These are phyloP conservation scores for Urocitellus parryii DNA, from an alignment of 2,113 vertebrate species.

Conservation along the genomic window DNA sequence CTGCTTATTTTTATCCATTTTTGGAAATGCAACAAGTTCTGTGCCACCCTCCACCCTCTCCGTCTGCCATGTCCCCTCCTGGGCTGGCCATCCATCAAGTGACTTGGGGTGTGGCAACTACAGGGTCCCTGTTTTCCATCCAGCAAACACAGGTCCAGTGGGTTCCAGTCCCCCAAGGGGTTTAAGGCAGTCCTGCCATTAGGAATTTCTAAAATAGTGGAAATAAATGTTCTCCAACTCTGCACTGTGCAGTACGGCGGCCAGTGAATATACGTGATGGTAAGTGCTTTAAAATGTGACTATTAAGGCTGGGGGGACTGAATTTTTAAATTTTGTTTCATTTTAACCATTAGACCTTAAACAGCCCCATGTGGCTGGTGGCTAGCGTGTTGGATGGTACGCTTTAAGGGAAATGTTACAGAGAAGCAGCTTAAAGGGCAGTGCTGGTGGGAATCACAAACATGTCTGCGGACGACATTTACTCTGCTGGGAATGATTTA, in stretches of 20 bases:
- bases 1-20: background rate
- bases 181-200: background rate
- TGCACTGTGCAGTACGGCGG: background rate
- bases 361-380: conserved; percentile 1
- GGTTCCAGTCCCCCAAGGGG: background rate
- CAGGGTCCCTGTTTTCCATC: background rate
- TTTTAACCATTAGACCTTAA: conserved; percentile 40
- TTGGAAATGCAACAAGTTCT: background rate
- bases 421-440: conserved; percentile 83
- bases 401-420: conserved; percentile 59
- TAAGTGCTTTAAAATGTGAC: background rate
- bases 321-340: conserved; percentile 9
- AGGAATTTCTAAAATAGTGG: background rate
- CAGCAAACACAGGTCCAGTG: background rate
- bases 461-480: conserved; percentile 81
- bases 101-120: background rate
- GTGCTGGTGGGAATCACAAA: conserved; percentile 75
- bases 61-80: background rate
- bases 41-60: background rate
- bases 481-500: conserved; percentile 84
- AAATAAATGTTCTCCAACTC: background rate
- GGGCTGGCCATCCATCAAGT: background rate
- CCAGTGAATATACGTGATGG: background rate
- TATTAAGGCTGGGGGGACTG: background rate
- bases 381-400: background rate